These are phyloP conservation scores for Pissodes strobi DNA, from an alignment of 1,140 invertebrate genomes.

Conservation along the genomic window DNA sequence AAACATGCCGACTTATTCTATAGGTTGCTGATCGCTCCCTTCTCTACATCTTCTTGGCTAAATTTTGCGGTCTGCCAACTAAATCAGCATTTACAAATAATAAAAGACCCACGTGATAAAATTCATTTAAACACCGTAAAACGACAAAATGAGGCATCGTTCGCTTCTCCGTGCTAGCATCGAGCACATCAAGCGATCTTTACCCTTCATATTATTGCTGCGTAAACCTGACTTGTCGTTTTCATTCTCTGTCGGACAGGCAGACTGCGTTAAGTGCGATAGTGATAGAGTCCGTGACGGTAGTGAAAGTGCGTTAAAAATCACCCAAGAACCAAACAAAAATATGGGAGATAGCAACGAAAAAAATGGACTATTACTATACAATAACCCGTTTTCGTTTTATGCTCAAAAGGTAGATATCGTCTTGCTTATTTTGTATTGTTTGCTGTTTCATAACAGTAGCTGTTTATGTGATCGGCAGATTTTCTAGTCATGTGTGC, in stretches of 20 bases:
- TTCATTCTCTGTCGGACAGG: slow-evolving; percentile 9
- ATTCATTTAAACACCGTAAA: too few relatives aligned
- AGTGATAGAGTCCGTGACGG: background rate
- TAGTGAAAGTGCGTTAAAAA: background rate
- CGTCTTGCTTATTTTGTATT: too few relatives aligned
- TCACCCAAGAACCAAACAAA: background rate
- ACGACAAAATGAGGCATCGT: background rate
- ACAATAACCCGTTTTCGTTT: slow-evolving; percentile 73
- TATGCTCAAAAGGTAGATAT: slow-evolving; percentile 73
- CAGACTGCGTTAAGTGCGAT: background rate
- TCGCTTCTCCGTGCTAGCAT: background rate
- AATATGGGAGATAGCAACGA: background rate
- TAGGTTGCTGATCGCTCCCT: too few relatives aligned
- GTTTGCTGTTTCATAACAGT: too few relatives aligned
- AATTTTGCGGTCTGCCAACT: too few relatives aligned
- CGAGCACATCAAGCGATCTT: slow-evolving; percentile 18
- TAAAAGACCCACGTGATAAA: too few relatives aligned
- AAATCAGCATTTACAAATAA: too few relatives aligned
- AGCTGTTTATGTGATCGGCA: too few relatives aligned
- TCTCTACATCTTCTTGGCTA: too few relatives aligned
- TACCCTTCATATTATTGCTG: slow-evolving; percentile 32
- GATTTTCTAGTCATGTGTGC: too few relatives aligned
- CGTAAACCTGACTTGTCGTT: slow-evolving; percentile 30
- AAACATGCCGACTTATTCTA: too few relatives aligned
- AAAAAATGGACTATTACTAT: slow-evolving; percentile 62